These are phyloP conservation scores for Hermaeophaga mercurialis DNA, from an alignment of 2,888 invertebrate genomes.

Conservation along the genomic window DNA sequence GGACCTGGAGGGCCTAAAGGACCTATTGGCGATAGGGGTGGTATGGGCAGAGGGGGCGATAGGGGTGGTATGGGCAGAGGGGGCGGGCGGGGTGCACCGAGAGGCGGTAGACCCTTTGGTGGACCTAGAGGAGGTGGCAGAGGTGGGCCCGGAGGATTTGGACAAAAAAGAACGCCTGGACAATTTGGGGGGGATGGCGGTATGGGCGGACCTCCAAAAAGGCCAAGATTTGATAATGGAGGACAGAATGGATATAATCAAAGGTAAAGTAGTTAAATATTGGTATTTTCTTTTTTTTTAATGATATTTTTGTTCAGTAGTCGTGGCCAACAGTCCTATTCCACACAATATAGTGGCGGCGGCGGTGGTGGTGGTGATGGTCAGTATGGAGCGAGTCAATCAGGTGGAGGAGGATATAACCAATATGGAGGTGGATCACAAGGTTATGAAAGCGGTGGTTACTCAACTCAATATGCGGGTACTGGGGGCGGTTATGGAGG, in stretches of 20 bases:
- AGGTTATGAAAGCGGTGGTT: conserved; percentile 33
- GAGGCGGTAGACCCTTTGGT: conserved; percentile 26
- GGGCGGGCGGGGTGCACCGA: conserved; percentile 24
- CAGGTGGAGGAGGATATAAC: conserved; percentile 21
- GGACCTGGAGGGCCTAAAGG: conserved; percentile 39
- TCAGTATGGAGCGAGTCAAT: conserved; percentile 30
- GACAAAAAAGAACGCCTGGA: conserved; percentile 41
- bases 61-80: conserved; percentile 22
- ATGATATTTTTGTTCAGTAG: conserved; percentile 19
- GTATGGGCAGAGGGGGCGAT: conserved; percentile 34
- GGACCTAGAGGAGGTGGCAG: conserved; percentile 26
- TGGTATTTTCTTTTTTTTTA: too few relatives aligned
- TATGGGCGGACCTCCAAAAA: conserved; percentile 45
- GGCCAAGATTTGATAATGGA: conserved; percentile 48
- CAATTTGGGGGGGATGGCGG: conserved; percentile 42
- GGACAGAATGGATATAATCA: conserved; percentile 49
- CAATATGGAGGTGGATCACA: conserved; percentile 25
- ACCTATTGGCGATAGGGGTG: conserved; percentile 37
- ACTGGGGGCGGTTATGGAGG: conserved; percentile 25
- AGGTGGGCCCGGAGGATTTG: conserved; percentile 40
- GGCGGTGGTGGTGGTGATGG: conserved; percentile 26
- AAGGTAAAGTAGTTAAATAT: conserved; percentile 33
- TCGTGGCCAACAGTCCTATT: conserved; percentile 39
- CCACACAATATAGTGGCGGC: conserved; percentile 36
- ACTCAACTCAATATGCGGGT: conserved; percentile 33